Percentiles rank a stretch among this genome's conserved stretches.
Conservation (phyloP, 2,113 vertebrate genomes). For the Megaptera novaeangliae region DNA sequence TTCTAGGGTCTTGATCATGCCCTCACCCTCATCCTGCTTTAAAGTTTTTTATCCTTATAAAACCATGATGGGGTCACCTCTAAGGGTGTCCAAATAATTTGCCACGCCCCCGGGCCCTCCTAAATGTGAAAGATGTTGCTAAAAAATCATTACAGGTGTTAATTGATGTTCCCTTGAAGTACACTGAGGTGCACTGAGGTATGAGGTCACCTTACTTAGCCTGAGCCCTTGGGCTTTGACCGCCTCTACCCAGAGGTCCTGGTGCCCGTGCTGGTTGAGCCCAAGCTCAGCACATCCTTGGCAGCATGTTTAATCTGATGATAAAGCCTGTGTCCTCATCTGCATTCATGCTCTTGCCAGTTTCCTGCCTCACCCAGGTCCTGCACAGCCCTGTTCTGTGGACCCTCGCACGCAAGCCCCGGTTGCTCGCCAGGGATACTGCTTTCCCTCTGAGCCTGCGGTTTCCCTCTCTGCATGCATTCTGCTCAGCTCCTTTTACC, state of each 20-base stretch:
- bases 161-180: not conserved
- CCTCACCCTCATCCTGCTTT: not conserved
- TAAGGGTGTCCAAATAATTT: not conserved
- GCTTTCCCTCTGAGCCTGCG: not conserved
- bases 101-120: accelerated
- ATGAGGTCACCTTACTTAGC: not conserved
- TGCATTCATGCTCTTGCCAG: not conserved
- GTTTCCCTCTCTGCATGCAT: no score
- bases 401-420: accelerated
- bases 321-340: accelerated
- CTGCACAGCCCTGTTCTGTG: not conserved
- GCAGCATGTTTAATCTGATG: not conserved
- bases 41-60: not conserved
- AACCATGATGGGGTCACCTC: not conserved
- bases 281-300: not conserved
- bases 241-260: not conserved
- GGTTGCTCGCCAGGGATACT: not conserved
- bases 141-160: not conserved
- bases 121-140: not conserved
- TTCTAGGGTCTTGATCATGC: not conserved
- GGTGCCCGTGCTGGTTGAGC: not conserved
- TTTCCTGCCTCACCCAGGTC: not conserved
- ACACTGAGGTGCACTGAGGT: not conserved
- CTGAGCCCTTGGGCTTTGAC: not conserved
- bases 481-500: no score